Conservation (phyloP, 2,888 invertebrate genomes). For the Baronia brevicornis region DNA sequence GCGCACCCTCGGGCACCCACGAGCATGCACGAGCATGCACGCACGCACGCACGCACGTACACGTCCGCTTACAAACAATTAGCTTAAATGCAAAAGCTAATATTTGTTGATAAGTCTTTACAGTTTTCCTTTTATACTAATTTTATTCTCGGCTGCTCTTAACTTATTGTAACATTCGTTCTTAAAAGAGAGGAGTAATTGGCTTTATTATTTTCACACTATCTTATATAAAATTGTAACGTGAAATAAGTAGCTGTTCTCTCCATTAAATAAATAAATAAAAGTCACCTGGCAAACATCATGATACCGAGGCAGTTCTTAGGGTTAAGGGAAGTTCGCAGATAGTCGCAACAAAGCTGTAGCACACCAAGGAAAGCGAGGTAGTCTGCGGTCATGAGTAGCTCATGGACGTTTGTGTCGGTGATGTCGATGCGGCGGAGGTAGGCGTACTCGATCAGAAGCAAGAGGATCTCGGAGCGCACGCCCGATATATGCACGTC, state of each 20-base stretch:
- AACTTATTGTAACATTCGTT: no score
- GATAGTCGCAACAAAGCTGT: conserved; percentile 86
- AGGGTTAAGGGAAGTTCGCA: conserved; percentile 80
- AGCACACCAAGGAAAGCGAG: conserved; percentile 89
- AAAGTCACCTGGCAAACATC: conserved; percentile 82
- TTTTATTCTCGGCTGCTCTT: no score
- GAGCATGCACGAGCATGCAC: no score
- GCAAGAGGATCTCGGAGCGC: conserved; percentile 83
- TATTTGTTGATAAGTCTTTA: no score
- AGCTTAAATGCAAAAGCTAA: no score
- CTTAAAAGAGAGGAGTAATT: no score
- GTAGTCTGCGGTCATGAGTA: conserved; percentile 91
- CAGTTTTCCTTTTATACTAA: no score
- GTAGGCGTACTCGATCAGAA: conserved; percentile 90
- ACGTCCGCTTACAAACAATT: no score
- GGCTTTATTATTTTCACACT: no score
- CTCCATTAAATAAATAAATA: not conserved
- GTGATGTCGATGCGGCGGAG: conserved; percentile 84
- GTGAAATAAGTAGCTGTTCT: not conserved
- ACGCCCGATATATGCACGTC: conserved; percentile 87
- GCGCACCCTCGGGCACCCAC: no score
- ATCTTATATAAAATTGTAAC: not conserved
- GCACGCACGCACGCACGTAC: no score
- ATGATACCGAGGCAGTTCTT: conserved; percentile 90
- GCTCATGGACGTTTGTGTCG: conserved; percentile 85